Evolutionary conservation across 1,140 invertebrate species (phyloP).

Genomic region (Drosophila bifasciata): DNA sequence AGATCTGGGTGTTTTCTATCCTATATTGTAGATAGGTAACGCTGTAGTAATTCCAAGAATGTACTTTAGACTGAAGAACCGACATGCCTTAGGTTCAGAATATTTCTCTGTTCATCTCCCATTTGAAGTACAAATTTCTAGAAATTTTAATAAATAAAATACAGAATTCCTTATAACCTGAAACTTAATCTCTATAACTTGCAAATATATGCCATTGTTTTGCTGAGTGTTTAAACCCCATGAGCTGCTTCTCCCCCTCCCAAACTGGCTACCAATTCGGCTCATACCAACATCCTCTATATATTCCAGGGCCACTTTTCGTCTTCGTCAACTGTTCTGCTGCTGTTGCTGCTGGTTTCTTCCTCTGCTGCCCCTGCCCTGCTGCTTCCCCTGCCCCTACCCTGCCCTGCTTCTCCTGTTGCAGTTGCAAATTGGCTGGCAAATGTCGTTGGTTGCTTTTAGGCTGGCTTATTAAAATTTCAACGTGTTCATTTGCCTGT

Average conservation of each 20-base stretch:
- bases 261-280: conserved; percentile 26
- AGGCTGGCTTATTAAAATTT: conserved; percentile 81
- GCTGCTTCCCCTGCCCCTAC: neutral
- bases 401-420: neutral
- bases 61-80: too few relatives aligned
- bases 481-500: conserved; percentile 78
- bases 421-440: conserved; percentile 79
- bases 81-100: too few relatives aligned
- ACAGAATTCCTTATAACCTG: too few relatives aligned
- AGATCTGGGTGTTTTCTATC: too few relatives aligned
- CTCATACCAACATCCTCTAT: conserved; percentile 23
- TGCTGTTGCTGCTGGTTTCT: conserved; percentile 11
- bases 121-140: too few relatives aligned
- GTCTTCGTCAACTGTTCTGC: conserved; percentile 68
- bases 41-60: too few relatives aligned
- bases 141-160: too few relatives aligned
- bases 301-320: conserved; percentile 57
- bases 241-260: neutral
- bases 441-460: conserved; percentile 77
- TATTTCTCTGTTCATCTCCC: too few relatives aligned
- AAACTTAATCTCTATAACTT: too few relatives aligned
- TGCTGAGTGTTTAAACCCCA: conserved; percentile 12
- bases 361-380: neutral
- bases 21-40: too few relatives aligned
- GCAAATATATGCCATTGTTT: too few relatives aligned